phyloP scores from a whole-genome alignment of 2,113 vertebrate genomes.

The Gallinago paraguaiae region DNA sequence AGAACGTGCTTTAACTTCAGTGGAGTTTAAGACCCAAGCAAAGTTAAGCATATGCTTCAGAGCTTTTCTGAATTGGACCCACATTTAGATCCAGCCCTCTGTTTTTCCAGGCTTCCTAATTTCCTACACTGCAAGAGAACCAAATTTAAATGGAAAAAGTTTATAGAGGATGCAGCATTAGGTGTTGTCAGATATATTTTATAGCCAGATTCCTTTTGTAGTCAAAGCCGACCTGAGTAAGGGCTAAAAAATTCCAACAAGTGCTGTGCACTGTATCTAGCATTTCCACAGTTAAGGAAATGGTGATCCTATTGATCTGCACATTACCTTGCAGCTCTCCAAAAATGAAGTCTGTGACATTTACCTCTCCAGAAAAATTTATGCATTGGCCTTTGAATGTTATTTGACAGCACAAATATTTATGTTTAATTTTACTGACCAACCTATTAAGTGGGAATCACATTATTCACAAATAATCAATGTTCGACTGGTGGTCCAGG shows the following conservation, averaged over 20 bases:
- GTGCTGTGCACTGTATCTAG: not conserved
- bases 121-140: not conserved
- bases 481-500: not conserved
- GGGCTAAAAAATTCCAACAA: constrained; percentile 15
- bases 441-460: constrained; percentile 2
- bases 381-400: constrained; percentile 24
- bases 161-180: not conserved
- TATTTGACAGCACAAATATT: constrained; percentile 54
- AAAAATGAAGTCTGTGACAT: constrained; percentile 24
- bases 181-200: constrained; percentile 2
- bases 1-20: not conserved
- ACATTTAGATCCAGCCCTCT: not conserved
- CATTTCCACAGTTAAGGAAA: constrained; percentile 12
- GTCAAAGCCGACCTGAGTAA: not conserved
- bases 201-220: not conserved
- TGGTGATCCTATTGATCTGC: constrained; percentile 11
- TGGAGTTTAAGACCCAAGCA: not conserved
- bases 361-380: constrained; percentile 24
- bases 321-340: constrained; percentile 3
- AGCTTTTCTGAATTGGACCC: not conserved
- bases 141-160: not conserved
- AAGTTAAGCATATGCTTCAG: not conserved
- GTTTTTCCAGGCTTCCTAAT: not conserved
- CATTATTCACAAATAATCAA: constrained; percentile 31
- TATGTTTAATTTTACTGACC: constrained; percentile 33